Base-by-base conservation (phyloP, 2,888 invertebrate genomes). In the Ennomos quercinarius region DNA sequence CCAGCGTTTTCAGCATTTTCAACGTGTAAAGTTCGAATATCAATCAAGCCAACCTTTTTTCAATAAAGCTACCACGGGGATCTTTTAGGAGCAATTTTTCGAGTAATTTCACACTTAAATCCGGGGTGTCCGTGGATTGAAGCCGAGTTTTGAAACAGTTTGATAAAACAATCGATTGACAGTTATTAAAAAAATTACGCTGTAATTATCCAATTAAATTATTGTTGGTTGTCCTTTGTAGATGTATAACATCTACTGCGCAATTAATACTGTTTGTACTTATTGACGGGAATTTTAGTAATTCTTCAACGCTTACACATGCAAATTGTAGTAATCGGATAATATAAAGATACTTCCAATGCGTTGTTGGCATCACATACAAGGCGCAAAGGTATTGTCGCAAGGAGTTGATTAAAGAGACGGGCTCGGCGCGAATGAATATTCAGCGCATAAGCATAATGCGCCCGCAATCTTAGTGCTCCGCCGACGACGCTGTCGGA, bases 11-110 rank as follows among this genome's bases (percentile, higher is more conserved):
- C 77, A 78, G 83, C 84, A 84, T 88, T 89, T 89, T 87, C 84
- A 88, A 85, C 86, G 86, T 89, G 89, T 86, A 87, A 91, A 91
- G 84, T 89, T 87, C 82, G 84, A 84, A 83, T 89, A 91, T 91
- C 88, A 91, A 91, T 91, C 90, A 90, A 86, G 83, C 72, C 81
- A 85, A 83, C 89, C 89, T 87, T 91, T 91, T 90, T 91, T 89
- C 89, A 91, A 91, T 91, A 87, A 87, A 78, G 83, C 80, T 81
- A 85, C 87, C 85, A 80, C 84, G 82, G 80, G 79, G 79, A 81
- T 85, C 76, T 76, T 79, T 78, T 74, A 64, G 71, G 80, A 78
- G 77, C 83, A 84, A 87, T 89, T 87, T 89, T 88, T 86, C 84
- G 80, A 83, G 85, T 87, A 84, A 89, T 90, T 89, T 87, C 78